Conservation (phyloP, 1,140 invertebrate species). For the Chrysopa pallens region DNA sequence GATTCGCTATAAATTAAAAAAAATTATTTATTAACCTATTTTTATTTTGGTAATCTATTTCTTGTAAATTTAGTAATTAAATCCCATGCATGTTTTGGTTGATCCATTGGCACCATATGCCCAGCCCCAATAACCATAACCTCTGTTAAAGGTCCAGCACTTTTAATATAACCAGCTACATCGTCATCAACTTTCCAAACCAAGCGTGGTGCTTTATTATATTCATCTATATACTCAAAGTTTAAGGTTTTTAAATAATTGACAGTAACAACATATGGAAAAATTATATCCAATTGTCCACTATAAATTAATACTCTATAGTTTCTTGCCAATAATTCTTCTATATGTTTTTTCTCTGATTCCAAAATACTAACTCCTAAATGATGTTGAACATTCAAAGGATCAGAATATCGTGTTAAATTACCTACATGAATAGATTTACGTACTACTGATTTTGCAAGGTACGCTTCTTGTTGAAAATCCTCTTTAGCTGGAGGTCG, state of each 20-base stretch:
- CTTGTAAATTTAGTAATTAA: no score
- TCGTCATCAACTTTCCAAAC: slow-evolving; percentile 50
- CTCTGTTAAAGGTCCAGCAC: slow-evolving; percentile 26
- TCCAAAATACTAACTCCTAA: no score
- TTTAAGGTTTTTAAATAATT: slow-evolving; percentile 49
- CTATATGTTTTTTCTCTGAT: no score
- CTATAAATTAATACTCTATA: slow-evolving; percentile 62
- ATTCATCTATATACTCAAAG: slow-evolving; percentile 44
- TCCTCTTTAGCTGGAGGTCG: slow-evolving; percentile 27
- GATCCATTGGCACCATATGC: slow-evolving; percentile 33
- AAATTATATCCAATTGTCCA: slow-evolving; percentile 72
- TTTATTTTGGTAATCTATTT: neutral
- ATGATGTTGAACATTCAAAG: no score
- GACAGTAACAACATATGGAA: slow-evolving; percentile 58
- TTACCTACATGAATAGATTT: slow-evolving; percentile 70
- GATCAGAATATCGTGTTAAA: slow-evolving; percentile 7
- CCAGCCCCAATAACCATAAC: slow-evolving; percentile 29
- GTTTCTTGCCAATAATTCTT: slow-evolving; percentile 9
- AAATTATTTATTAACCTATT: no score
- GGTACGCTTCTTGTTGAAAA: slow-evolving; percentile 28
- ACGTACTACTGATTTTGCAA: slow-evolving; percentile 23
- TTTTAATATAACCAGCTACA: slow-evolving; percentile 32
- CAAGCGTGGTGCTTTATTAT: slow-evolving; percentile 39
- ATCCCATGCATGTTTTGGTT: slow-evolving; percentile 18
- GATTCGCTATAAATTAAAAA: no score